Evolutionary conservation across 2,888 invertebrate species (phyloP), one percentile per base, ranked within the genome.

Genomic region (Ceramica pisi): DNA sequence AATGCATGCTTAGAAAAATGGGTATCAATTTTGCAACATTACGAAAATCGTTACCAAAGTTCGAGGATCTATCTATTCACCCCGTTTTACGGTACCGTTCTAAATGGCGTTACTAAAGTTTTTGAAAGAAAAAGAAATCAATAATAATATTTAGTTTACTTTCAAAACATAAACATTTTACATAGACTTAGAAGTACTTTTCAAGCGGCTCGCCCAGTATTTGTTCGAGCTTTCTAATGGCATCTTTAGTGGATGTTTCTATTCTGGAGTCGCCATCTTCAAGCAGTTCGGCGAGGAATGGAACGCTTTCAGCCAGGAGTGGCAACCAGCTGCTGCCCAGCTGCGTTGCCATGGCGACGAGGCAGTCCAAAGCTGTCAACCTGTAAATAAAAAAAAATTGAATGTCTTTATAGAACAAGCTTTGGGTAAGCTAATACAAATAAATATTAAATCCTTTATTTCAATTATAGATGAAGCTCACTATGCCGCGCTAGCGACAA

Each of bases 231-330:
- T 98, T 98, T 77, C 98, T 97, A 6, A 99, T 97, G 5, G 98
- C 98, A 79, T 97, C 97, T 86, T 98, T 98, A 2, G 98, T 98
- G 56, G 97, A 97, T 55, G 97, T 96, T 90, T 99, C 99, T 48
- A 99, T 98, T 46, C 96, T 96, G 80, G 98, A 97, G 80, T 98
- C 98, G 81, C 98, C 98, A 89, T 98, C 99, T 96, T 99, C 99
- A 84, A 99, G 96, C 21, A 99, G 95, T 90, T 99, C 99, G 0
- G 99, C 98, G 48, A 99, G 95, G 96, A 99, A 99, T 0, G 99
- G 99, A 76, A 99, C 98, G 7, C 99, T 98, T 90, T 99, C 99
- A 0, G 99, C 99, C 63, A 99, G 92, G 1, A 99, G 96, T 0
- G 98, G 97, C 85, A 98, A 96, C 94, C 98, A 99, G 89, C 98